Conservation (phyloP, 2,888 invertebrate genomes). For the Drosophila vallismaia region DNA sequence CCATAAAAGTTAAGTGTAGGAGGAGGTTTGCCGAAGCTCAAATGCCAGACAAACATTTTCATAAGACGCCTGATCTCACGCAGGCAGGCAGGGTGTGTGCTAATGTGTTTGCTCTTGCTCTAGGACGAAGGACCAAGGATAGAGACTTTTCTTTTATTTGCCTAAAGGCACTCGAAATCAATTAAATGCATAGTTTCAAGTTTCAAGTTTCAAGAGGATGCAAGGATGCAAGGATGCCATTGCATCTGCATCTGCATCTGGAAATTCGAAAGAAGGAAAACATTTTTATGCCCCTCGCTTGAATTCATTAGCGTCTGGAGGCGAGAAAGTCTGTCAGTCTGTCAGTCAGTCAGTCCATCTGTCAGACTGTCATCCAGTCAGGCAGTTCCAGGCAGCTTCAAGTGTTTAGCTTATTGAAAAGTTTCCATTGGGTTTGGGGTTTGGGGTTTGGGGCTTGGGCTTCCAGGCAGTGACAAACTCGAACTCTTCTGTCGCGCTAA, state of each 20-base stretch:
- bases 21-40: slow-evolving; percentile 18
- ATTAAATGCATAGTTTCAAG: slow-evolving; percentile 78
- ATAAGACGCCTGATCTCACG: slow-evolving; percentile 26
- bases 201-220: no score
- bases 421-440: slow-evolving; percentile 55
- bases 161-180: slow-evolving; percentile 70
- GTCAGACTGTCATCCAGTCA: slow-evolving; percentile 23
- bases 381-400: slow-evolving; percentile 35
- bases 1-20: slow-evolving; percentile 29
- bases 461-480: slow-evolving; percentile 47
- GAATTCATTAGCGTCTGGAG: slow-evolving; percentile 73
- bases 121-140: no score
- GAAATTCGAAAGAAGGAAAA: slow-evolving; percentile 23
- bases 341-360: slow-evolving; percentile 39
- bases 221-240: not conserved
- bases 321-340: slow-evolving; percentile 7
- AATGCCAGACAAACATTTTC: slow-evolving; percentile 44
- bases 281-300: slow-evolving; percentile 72
- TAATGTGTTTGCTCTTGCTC: slow-evolving; percentile 28
- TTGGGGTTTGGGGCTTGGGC: slow-evolving; percentile 36
- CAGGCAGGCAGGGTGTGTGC: not conserved
- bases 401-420: slow-evolving; percentile 79
- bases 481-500: slow-evolving; percentile 63
- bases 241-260: not conserved
- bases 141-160: slow-evolving; percentile 34